These are phyloP conservation scores for Callipepla squamata DNA, from an alignment of 2,113 vertebrate species.

Conservation along the genomic window DNA sequence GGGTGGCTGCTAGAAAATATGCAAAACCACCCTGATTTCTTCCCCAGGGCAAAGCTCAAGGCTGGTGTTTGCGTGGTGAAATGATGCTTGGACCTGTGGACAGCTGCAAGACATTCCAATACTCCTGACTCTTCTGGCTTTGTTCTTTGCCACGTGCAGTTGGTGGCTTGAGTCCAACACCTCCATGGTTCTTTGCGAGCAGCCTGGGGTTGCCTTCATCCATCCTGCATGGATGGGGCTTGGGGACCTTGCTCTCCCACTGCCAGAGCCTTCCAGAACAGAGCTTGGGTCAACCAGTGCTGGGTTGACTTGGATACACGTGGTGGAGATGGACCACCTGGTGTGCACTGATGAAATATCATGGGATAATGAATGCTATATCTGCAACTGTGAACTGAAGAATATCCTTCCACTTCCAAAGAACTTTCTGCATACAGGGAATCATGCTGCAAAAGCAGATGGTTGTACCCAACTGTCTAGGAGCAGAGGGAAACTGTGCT, in stretches of 20 bases:
- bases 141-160: fast-evolving
- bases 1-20: background rate
- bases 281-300: background rate
- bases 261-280: background rate
- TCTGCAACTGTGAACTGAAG: background rate
- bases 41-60: background rate
- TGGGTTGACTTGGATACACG: background rate
- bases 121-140: background rate
- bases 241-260: background rate
- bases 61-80: background rate
- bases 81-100: fast-evolving
- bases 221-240: background rate
- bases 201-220: background rate
- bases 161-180: background rate
- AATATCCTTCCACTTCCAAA: background rate
- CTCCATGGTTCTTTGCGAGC: background rate
- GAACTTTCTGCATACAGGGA: fast-evolving
- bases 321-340: background rate
- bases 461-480: background rate
- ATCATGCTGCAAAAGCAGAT: background rate
- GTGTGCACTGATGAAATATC: background rate
- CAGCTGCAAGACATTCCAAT: background rate
- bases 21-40: background rate
- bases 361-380: background rate
- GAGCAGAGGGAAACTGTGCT: background rate